Evolutionary conservation across 2,888 invertebrate genomes (phyloP), one percentile per base, ranked within the genome.

Genomic region (Blomia tropicalis): DNA sequence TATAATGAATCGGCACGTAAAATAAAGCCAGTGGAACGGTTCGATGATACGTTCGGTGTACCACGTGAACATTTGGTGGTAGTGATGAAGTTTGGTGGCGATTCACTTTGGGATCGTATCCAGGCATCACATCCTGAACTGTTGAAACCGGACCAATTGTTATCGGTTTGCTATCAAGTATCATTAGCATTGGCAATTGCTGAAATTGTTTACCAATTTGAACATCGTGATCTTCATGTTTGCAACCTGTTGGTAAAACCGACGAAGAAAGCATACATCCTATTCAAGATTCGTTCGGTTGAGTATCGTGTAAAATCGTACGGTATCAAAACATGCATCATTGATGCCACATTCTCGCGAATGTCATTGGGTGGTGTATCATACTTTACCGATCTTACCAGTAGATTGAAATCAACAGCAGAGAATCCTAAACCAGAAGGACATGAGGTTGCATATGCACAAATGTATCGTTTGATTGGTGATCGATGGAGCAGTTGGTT

Each of bases 161-260:
- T 61, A 5, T 51, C 59, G 14, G 54, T 65, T 41, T 43, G 56
- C 4, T 51, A 53, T 25, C 95, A 93, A 85, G 78, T 86, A 64
- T 82, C 84, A 17, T 80, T 83, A 68, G 82, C 85, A 36, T 77
- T 96, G 69, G 89, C 91, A 1, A 84, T 89, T 23, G 95, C 85
- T 0, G 95, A 95, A 74, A 78, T 79, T 66, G 80, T 80, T 5
- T 78, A 84, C 58, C 80, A 89, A 73, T 96, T 96, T 74, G 96
- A 96, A 72, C 96, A 96, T 71, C 80, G 96, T 36, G 96, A 96
- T 73, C 78, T 96, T 66, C 96, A 96, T 75, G 87, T 89, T 85
- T 92, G 93, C 11, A 96, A 96, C 75, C 79, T 95, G 62, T 76
- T 96, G 58, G 79, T 95, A 36, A 78, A 81, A 27, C 77, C 77